These are phyloP conservation scores for Pseudochromis fuscus DNA, from an alignment of 2,797 vertebrate species.

Conservation along the genomic window DNA sequence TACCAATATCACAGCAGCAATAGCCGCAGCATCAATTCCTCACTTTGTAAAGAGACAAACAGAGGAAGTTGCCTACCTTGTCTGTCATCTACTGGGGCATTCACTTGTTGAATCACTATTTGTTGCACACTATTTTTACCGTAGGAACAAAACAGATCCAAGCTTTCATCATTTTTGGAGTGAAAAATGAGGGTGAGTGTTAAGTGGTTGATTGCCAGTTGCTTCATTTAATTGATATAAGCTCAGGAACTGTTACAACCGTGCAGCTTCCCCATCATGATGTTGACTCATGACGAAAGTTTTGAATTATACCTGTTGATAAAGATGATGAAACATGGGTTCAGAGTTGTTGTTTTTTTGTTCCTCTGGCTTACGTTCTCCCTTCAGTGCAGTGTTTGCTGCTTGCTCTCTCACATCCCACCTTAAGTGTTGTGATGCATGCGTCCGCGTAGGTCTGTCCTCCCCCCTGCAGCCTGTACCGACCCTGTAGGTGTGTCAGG, in stretches of 20 bases:
- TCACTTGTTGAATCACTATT: background rate
- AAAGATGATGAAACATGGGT: background rate
- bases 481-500: slow-evolving; percentile 54
- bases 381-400: background rate
- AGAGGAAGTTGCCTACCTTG: background rate
- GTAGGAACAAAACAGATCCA: background rate
- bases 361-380: background rate
- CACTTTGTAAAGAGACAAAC: too few relatives aligned
- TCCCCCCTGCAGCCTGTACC: slow-evolving; percentile 23
- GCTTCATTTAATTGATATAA: background rate
- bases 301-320: slow-evolving; percentile 7
- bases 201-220: background rate
- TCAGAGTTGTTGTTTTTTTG: too few relatives aligned
- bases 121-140: background rate
- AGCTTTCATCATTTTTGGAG: background rate
- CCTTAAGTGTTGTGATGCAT: slow-evolving; percentile 40
- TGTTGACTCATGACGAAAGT: slow-evolving; percentile 2
- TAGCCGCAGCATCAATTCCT: background rate
- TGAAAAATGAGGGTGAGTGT: background rate
- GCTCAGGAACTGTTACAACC: slow-evolving; percentile 1
- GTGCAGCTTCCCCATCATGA: too few relatives aligned
- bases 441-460: slow-evolving; percentile 3
- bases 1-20: background rate
- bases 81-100: background rate
- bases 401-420: slow-evolving; percentile 12